These are phyloP conservation scores for Charadrius vociferus DNA, from an alignment of 2,113 vertebrate genomes.

Conservation along the genomic window DNA sequence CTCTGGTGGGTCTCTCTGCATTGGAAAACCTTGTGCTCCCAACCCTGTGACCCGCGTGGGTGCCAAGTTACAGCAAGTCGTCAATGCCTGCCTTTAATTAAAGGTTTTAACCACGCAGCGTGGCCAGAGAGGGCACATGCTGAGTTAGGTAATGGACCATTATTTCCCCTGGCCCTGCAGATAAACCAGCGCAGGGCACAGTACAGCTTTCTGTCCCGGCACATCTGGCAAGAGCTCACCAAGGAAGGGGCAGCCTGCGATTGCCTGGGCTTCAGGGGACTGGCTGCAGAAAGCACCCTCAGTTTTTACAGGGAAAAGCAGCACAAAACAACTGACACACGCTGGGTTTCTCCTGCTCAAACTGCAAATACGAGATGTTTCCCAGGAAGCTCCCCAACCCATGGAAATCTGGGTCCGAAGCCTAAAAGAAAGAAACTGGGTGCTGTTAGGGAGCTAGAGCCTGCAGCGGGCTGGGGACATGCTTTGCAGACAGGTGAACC, in stretches of 20 bases:
- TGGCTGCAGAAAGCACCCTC: not conserved
- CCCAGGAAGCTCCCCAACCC: not conserved
- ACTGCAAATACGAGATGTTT: not conserved
- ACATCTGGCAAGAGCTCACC: not conserved
- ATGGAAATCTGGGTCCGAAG: accelerated
- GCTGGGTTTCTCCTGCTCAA: not conserved
- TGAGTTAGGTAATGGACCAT: not conserved
- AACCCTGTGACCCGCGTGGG: accelerated
- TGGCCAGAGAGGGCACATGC: not conserved
- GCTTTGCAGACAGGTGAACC: not conserved
- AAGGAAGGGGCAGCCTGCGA: not conserved
- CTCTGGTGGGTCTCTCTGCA: not conserved
- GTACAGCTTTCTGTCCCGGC: not conserved
- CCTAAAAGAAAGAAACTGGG: not conserved
- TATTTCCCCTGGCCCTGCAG: not conserved
- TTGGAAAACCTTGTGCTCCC: not conserved
- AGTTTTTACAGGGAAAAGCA: not conserved
- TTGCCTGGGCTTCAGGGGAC: accelerated
- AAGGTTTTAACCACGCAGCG: not conserved
- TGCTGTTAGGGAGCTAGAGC: not conserved
- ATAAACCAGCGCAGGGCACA: not conserved
- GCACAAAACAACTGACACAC: not conserved
- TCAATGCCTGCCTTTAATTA: not conserved
- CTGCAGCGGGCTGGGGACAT: not conserved
- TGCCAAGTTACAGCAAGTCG: not conserved